Percentiles rank a stretch among this genome's conserved stretches.
These are phyloP conservation scores for Orthosia gothica DNA, from an alignment of 2,888 invertebrate species.

Conservation along the genomic window DNA sequence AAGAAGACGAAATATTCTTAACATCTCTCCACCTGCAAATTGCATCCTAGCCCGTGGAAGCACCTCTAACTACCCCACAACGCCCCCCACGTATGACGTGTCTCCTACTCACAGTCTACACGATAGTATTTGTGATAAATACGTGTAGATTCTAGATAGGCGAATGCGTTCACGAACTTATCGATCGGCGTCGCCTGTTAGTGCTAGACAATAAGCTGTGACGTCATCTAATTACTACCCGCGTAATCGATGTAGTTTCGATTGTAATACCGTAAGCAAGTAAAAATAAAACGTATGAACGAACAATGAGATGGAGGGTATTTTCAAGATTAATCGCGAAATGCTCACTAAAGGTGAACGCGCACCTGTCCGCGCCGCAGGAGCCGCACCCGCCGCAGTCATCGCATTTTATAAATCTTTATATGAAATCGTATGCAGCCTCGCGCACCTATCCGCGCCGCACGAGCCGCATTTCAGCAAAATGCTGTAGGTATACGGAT, in stretches of 20 bases:
- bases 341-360: too few relatives aligned
- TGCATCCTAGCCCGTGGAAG: neutral
- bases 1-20: neutral
- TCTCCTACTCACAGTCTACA: neutral
- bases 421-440: too few relatives aligned
- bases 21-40: neutral
- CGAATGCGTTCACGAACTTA: constrained; percentile 32
- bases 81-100: constrained; percentile 9
- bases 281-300: neutral
- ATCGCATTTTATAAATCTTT: too few relatives aligned
- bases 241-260: constrained; percentile 23
- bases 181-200: constrained; percentile 33
- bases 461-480: too few relatives aligned
- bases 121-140: constrained; percentile 4
- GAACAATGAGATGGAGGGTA: neutral
- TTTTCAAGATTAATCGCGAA: neutral
- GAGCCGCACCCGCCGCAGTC: too few relatives aligned
- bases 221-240: constrained; percentile 38
- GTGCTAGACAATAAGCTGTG: constrained; percentile 35
- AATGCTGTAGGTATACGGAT: too few relatives aligned
- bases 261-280: constrained; percentile 1
- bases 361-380: too few relatives aligned
- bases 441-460: too few relatives aligned
- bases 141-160: constrained; percentile 23
- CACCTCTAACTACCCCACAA: neutral